These are phyloP conservation scores for Tamias sibiricus DNA, from an alignment of 2,113 vertebrate species.

Conservation along the genomic window DNA sequence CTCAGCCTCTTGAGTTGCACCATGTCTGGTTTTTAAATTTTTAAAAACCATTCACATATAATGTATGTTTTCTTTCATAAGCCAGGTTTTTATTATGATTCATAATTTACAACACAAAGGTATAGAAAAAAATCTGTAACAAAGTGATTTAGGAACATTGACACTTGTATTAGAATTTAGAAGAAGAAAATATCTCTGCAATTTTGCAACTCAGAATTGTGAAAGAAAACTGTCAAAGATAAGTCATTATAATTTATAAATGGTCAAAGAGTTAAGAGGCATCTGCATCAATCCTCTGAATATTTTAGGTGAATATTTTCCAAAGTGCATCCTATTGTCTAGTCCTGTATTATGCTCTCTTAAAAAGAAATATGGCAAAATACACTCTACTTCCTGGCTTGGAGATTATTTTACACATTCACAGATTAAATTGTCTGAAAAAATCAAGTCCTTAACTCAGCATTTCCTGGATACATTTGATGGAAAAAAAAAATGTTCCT, in stretches of 20 bases:
- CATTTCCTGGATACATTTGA: background rate
- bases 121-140: background rate
- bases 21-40: background rate
- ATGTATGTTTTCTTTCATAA: background rate
- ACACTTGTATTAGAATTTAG: background rate
- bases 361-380: background rate
- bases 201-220: background rate
- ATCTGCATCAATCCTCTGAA: background rate
- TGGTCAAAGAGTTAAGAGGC: background rate
- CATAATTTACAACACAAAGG: background rate
- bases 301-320: background rate
- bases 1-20: no score
- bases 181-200: background rate
- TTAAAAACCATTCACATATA: background rate
- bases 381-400: background rate
- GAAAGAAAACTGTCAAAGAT: background rate
- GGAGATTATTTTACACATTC: background rate
- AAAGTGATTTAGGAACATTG: background rate
- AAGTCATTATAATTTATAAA: background rate
- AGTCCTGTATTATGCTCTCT: background rate
- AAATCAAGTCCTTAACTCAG: background rate
- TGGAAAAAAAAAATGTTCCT: background rate
- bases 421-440: background rate
- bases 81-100: background rate
- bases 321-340: background rate